Conservation (phyloP, 2,888 invertebrate genomes). For the Antheraea assamensis region DNA sequence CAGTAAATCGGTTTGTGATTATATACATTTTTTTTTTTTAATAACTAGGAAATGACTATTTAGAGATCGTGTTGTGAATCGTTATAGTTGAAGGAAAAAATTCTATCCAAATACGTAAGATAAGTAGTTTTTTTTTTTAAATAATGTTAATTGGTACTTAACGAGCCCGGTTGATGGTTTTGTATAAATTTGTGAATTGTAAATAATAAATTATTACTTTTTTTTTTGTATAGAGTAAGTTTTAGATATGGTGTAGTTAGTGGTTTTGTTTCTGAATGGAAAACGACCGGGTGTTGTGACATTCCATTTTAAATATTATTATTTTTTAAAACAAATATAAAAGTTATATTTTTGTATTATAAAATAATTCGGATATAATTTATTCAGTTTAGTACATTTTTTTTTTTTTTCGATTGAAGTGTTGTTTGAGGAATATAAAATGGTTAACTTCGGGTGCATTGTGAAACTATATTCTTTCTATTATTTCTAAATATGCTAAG, state of each 20-base stretch:
- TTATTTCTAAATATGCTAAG: constrained; percentile 38
- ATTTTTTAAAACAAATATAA: constrained; percentile 25
- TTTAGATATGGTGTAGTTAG: constrained; percentile 61
- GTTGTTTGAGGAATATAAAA: constrained; percentile 63
- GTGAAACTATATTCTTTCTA: constrained; percentile 44
- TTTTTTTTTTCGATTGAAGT: constrained; percentile 48
- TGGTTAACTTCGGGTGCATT: constrained; percentile 68
- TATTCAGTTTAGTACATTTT: constrained; percentile 74
- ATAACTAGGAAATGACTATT: constrained; percentile 58
- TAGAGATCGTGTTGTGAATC: constrained; percentile 66
- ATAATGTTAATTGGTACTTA: constrained; percentile 60
- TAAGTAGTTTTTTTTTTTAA: constrained; percentile 66
- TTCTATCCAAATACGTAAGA: constrained; percentile 81
- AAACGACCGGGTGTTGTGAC: constrained; percentile 60
- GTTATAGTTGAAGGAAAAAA: constrained; percentile 75
- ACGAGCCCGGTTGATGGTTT: constrained; percentile 65
- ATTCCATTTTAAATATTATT: constrained; percentile 47
- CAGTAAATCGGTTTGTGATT: constrained; percentile 80
- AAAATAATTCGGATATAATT: constrained; percentile 69
- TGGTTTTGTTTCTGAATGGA: constrained; percentile 54
- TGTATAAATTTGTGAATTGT: constrained; percentile 72
- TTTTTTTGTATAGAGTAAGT: constrained; percentile 56
- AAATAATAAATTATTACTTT: constrained; percentile 67
- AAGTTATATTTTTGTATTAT: constrained; percentile 49
- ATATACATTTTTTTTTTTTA: constrained; percentile 45